These are phyloP conservation scores for Caenorhabditis wallacei DNA, from an alignment of 2,888 invertebrate species.

Conservation along the genomic window DNA sequence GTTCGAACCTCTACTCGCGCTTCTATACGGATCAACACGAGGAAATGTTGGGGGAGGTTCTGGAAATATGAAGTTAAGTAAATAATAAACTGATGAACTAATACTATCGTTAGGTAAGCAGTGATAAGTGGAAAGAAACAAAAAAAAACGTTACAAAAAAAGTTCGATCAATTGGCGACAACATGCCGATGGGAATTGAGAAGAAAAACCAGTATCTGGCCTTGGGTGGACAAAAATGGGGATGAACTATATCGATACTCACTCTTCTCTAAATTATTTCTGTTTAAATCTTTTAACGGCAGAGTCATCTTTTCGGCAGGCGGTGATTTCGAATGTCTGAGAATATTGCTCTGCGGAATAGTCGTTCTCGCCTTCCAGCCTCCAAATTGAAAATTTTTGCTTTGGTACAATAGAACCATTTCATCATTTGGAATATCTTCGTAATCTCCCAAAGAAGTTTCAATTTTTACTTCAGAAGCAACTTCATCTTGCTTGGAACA, in stretches of 20 bases:
- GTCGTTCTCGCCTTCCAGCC: constrained; percentile 16
- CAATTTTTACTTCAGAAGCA: not conserved
- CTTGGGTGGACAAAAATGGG: too few species aligned
- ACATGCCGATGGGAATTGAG: too few species aligned
- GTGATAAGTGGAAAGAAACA: too few species aligned
- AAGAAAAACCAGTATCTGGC: too few species aligned
- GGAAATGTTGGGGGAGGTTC: constrained; percentile 45
- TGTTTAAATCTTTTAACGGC: too few species aligned
- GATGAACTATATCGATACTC: too few species aligned
- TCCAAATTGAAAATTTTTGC: constrained; percentile 12
- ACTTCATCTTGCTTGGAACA: not conserved
- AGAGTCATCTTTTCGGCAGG: not conserved
- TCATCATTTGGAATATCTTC: not conserved
- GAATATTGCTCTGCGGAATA: not conserved
- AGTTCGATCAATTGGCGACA: too few species aligned
- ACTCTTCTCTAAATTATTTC: too few species aligned
- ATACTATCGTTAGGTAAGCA: too few species aligned
- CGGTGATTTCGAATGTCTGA: not conserved
- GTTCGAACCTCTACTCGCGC: constrained; percentile 2
- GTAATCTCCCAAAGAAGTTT: not conserved
- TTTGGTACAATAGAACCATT: not conserved
- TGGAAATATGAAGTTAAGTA: constrained; percentile 12
- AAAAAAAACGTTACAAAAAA: too few species aligned
- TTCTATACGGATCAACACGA: constrained; percentile 22
- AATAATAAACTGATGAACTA: not conserved